Conservation (phyloP, 2,888 invertebrate genomes). For the Ochropleura plecta region DNA sequence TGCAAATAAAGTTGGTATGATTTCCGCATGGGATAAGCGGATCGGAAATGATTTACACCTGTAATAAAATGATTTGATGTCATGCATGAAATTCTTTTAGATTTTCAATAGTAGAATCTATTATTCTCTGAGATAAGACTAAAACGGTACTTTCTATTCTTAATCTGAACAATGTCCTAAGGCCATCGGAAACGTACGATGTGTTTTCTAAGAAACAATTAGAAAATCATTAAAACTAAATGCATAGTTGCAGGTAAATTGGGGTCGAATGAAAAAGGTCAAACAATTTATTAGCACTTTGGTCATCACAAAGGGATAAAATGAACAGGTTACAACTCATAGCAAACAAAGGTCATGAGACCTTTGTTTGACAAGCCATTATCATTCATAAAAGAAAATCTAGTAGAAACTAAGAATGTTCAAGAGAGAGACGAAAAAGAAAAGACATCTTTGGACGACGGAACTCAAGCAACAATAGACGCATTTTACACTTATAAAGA, state of each 20-base stretch:
- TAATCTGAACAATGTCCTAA: neutral
- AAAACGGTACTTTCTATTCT: conserved; percentile 23
- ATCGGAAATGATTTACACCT: conserved; percentile 63
- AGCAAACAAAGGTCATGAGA: neutral
- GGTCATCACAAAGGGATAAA: conserved; percentile 12
- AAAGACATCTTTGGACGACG: neutral
- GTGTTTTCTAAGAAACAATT: conserved; percentile 14
- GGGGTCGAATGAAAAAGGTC: conserved; percentile 18
- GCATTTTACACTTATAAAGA: neutral
- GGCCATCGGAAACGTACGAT: neutral
- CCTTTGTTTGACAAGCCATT: neutral
- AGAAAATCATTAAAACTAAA: conserved; percentile 22
- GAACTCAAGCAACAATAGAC: neutral
- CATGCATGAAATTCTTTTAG: conserved; percentile 31
- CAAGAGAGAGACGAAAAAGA: neutral
- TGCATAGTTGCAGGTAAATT: conserved; percentile 6
- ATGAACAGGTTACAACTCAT: conserved; percentile 10
- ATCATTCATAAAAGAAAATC: neutral
- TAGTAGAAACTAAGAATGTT: neutral
- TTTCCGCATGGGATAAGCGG: conserved; percentile 55
- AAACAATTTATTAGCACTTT: conserved; percentile 14
- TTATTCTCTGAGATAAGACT: conserved; percentile 16
- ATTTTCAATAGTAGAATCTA: conserved; percentile 5
- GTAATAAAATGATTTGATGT: conserved; percentile 45
- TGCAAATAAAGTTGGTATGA: conserved; percentile 37